Evolutionary conservation across 2,113 vertebrate genomes (phyloP), one percentile per base, ranked within the genome.

Genomic region (Mesocricetus auratus): DNA sequence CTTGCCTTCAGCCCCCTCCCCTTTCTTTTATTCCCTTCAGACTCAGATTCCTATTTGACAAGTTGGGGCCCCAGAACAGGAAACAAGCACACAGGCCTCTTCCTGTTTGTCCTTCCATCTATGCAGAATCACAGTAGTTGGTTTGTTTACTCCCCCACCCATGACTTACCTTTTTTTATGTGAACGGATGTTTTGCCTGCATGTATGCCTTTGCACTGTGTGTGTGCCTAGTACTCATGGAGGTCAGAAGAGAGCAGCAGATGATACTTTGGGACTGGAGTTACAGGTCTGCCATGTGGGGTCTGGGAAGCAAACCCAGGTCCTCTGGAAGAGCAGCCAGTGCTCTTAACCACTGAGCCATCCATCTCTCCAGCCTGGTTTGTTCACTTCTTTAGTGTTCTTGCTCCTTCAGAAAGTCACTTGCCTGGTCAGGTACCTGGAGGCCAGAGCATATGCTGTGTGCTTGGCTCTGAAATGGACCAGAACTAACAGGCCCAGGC

Each of bases 401-500:
- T 93, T 62, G 66, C 2, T 94, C 39, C 60, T 94, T 86, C 10
- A n/a, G 91, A 91, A 42, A 71, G 53, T 90, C 33, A 68, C 42
- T 68, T 33, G 31, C 47, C 77, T 62, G 33, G 19, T 45, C 56
- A 60, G 82, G 62, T 42, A n/a, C 6, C n/a, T 22, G 17, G 33
- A 45, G 39, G 47, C 68, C 2, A 29, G 68, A 24, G 68, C 13
- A 6, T 79, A 1, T 77, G 33, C 19, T 39, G 78, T 75, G 68
- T 77, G 56, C 75, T n/a, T 22, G 45, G 29, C 17, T 64, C 9
- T 4, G 0, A 50, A 36, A 50, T 60, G 3, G 13, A 31, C 13
- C 79, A 1, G 42, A 56, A 45, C 60, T 39, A 15, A 1, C 39
- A 56, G 36, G 15, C 19, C 1, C 7, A 33, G 47, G 26, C 17